Evolutionary conservation across 1,140 invertebrate species (phyloP), one percentile per base, ranked within the genome.

Genomic region (Drosophila ambigua): DNA sequence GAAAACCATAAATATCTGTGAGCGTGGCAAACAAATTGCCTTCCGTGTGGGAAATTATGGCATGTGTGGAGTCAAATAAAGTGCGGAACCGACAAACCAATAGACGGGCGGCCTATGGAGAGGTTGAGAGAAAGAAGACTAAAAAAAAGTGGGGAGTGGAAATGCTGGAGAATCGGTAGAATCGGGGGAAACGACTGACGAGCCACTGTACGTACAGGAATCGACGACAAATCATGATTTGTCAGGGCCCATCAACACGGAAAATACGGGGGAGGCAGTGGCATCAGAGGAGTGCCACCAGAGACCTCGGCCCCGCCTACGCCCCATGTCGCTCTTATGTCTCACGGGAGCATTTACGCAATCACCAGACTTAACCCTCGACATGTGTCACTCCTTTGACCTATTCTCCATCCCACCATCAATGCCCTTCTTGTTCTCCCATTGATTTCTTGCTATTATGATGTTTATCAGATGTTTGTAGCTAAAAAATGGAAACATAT

Each of bases 11-110:
- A 83, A 87, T 87, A 88, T 83, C 79, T 72, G 74, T 88, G 79
- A 72, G 60, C 66, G 82, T 79, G 83, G 69, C 72, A 74, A 88
- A 88, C 82, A 87, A 87, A 88, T 87, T 87, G 79, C 62, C 62
- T 76, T 79, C 75, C 79, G 58, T 88, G 78, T 76, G 82, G 79
- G 53, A 87, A 85, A 87, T 85, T 81, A 85, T 87, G 81, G 78
- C 69, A 57, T 63, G 43, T 66, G 50, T 58, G 72, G 49, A 57
- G 44, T 31, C 63, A 54, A 77, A 81, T 55, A 63, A 73, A 76
- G 48, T 53, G 64, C 31, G 4, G 31, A 67, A 57, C 13, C 15
- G 28, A 46, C 28, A 52, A 46, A 8, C 26, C 35, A 39, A 39
- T 39, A 39, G 35, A 39, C 35, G 13, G 35, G 11, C 35, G 4